Evolutionary conservation across 2,888 invertebrate species (phyloP), one percentile per base, ranked within the genome.

Genomic region (Euplexia lucipara): DNA sequence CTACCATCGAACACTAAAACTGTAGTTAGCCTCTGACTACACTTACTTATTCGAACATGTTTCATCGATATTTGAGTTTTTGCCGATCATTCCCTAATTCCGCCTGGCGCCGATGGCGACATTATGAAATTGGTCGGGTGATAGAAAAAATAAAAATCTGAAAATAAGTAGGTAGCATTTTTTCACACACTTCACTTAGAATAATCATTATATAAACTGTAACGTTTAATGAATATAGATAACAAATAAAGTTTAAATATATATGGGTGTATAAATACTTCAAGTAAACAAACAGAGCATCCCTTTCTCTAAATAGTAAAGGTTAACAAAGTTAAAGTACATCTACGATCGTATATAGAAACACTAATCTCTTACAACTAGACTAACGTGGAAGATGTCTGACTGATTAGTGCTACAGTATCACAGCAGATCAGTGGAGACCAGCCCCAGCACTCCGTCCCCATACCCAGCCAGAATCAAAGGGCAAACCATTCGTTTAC

Each of bases 121-220:
- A 83, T 88, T 90, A 92, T 89, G 91, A 91, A 90, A 92, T 92
- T 92, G 92, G 90, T 93, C 92, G 85, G 94, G 93, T 90, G 92
- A 93, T 90, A 93, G 91, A 91, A 93, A 94, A 95, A 95, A 93
- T 92, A 95, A 95, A 94, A 95, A 95, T 94, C 94, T 94, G 93
- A 95, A 94, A 95, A 93, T 94, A 95, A 94, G 90, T 94, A 93
- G 90, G 94, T 92, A 95, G 93, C 87, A 92, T 95, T 94, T 95
- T 95, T 94, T 94, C 92, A 94, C 90, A 94, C 90, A 93, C 91
- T 92, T 94, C 91, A 88, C 91, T 93, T 92, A 92, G 83, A 87
- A 87, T 89, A 88, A 85, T 89, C 78, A 91, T 89, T 85, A 90
- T 92, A 90, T 90, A 92, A 92, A 92, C 86, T 90, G 86, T 90